Evolutionary conservation across 2,113 vertebrate genomes (phyloP).

Genomic region (Gymnogyps californianus): DNA sequence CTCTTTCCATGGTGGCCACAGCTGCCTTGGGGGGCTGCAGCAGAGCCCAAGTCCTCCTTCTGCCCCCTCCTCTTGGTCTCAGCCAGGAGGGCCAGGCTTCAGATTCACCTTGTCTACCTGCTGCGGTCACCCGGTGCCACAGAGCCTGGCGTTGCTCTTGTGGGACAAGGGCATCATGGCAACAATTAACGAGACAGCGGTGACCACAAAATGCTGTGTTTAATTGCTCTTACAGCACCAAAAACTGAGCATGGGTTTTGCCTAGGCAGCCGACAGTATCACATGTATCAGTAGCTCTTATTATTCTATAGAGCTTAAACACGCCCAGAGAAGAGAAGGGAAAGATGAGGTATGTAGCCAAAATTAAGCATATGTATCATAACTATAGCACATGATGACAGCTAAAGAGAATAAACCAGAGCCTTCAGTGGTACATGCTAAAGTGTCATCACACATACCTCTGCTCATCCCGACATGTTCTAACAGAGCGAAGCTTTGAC

Average conservation of each 20-base stretch:
- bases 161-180: neutral
- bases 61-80: neutral
- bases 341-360: slow-evolving; percentile 40
- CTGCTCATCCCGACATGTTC: slow-evolving; percentile 50
- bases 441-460: slow-evolving; percentile 51
- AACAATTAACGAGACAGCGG: neutral
- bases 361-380: slow-evolving; percentile 45
- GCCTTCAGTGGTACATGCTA: slow-evolving; percentile 16
- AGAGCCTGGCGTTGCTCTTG: neutral
- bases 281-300: neutral
- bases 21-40: neutral
- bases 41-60: neutral
- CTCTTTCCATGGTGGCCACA: neutral
- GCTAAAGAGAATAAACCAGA: slow-evolving; percentile 40
- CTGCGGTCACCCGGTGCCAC: accelerated
- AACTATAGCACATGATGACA: slow-evolving; percentile 43
- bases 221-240: neutral
- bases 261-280: neutral
- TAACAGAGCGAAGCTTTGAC: neutral
- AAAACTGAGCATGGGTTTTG: neutral
- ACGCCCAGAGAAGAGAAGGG: neutral
- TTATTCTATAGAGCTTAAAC: neutral
- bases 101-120: neutral
- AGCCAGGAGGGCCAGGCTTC: neutral
- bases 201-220: neutral